Evolutionary conservation across 1,140 invertebrate species (phyloP), one percentile per base, ranked within the genome.

Genomic region (Aphelinus certus): DNA sequence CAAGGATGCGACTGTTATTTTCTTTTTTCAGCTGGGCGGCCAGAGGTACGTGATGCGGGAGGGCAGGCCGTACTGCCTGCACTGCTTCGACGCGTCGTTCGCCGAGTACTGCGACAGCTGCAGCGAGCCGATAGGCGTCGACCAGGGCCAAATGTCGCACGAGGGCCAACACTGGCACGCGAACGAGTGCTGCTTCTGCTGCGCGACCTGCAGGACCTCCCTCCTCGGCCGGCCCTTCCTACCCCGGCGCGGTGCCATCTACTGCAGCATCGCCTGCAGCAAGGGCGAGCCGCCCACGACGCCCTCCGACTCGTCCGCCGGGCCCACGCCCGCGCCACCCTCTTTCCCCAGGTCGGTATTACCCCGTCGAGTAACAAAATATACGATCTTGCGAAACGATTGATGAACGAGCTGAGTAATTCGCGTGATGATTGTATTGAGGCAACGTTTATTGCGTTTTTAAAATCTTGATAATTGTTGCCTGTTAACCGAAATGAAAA

Each of bases 121-220:
- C 85, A 96, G 96, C 3, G 96, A 98, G 82, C 94, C 96, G 56
- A 98, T 99, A 71, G 95, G 96, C 42, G 96, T 98, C 9, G 97
- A 99, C 88, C 95, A 98, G 85, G 95, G 96, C 61, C 96, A 98
- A 89, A 98, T 99, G 95, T 96, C 95, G 26, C 96, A 99, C 87
- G 97, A 98, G 82, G 95, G 96, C 47, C 96, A 98, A 84, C 97
- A 98, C 87, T 99, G 98, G 98, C 98, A 99, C 87, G 97, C 97
- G 5, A 96, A 95, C 2, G 96, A 97, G 79, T 89, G 91, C 49
- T 99, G 98, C 88, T 99, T 99, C 88, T 95, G 95, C 77, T 99
- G 98, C 87, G 94, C 95, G 82, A 95, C 95, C 1, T 99, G 98
- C 86, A 90, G 93, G 68, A 92, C 93, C 2, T 96, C 96, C n/a